These are phyloP conservation scores for Gambusia yucatana DNA, from an alignment of 2,797 vertebrate species.

Conservation along the genomic window DNA sequence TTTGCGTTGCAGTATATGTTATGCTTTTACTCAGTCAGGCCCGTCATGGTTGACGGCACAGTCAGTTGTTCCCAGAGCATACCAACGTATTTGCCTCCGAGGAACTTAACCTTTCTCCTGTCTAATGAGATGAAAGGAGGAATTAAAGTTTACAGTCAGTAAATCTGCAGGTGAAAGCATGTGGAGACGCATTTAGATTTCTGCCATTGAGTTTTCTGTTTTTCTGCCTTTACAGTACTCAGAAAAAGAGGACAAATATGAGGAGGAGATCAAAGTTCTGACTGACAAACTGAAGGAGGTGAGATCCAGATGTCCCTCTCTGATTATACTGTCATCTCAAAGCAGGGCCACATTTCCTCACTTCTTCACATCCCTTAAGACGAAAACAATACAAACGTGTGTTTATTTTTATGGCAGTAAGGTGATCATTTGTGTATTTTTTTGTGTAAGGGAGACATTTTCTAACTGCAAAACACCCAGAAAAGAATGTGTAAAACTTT, in stretches of 20 bases:
- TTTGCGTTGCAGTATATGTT: constrained; percentile 15
- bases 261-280: constrained; percentile 98
- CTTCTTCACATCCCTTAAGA: not conserved
- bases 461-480: not conserved
- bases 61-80: constrained; percentile 36
- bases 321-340: not conserved
- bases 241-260: constrained; percentile 98
- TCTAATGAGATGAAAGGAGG: not conserved
- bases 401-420: not conserved
- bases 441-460: not conserved
- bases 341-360: not conserved
- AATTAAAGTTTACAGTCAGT: constrained; percentile 4
- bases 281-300: constrained; percentile 88
- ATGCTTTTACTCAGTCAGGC: constrained; percentile 30
- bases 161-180: constrained; percentile 10
- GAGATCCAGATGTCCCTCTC: constrained; percentile 25
- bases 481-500: not conserved
- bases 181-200: not conserved
- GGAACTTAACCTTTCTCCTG: not conserved
- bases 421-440: not conserved
- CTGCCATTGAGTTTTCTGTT: constrained; percentile 17
- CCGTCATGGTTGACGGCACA: constrained; percentile 24
- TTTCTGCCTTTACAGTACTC: constrained; percentile 87
- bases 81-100: constrained; percentile 20
- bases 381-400: not conserved